phyloP scores from a whole-genome alignment of 2,113 vertebrate genomes.

The Notothenia coriiceps region DNA sequence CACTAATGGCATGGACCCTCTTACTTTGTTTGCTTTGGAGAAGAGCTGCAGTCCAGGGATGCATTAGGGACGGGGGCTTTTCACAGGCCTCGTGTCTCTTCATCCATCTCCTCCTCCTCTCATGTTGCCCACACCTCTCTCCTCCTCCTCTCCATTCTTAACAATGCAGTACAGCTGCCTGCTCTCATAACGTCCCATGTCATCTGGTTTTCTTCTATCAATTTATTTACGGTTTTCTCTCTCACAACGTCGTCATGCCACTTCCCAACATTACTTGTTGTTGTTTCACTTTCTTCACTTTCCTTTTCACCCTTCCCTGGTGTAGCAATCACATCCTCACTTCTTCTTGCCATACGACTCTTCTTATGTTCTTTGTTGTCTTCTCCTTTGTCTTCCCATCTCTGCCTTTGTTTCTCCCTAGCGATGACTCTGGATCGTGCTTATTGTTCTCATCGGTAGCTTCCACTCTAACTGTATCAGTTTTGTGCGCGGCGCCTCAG shows the following conservation, averaged over 20 bases:
- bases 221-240: constrained; percentile 8
- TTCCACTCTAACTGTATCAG: constrained; percentile 16
- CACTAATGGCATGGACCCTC: constrained; percentile 9
- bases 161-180: constrained; percentile 28
- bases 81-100: constrained; percentile 14
- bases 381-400: constrained; percentile 7
- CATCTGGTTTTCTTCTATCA: neutral
- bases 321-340: constrained; percentile 1
- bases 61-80: constrained; percentile 31
- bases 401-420: neutral
- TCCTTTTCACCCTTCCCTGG: neutral
- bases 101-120: constrained; percentile 6
- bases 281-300: neutral
- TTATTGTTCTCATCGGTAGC: constrained; percentile 24
- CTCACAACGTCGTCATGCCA: neutral
- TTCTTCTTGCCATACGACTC: neutral
- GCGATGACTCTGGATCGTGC: constrained; percentile 24
- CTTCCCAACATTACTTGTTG: neutral
- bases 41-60: constrained; percentile 25
- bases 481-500: neutral
- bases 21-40: constrained; percentile 31
- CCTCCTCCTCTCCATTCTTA: constrained; percentile 20
- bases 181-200: neutral
- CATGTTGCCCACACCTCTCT: constrained; percentile 37
- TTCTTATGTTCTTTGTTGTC: neutral